Conservation (phyloP, 2,113 vertebrate genomes). For the Cairina moschata region DNA sequence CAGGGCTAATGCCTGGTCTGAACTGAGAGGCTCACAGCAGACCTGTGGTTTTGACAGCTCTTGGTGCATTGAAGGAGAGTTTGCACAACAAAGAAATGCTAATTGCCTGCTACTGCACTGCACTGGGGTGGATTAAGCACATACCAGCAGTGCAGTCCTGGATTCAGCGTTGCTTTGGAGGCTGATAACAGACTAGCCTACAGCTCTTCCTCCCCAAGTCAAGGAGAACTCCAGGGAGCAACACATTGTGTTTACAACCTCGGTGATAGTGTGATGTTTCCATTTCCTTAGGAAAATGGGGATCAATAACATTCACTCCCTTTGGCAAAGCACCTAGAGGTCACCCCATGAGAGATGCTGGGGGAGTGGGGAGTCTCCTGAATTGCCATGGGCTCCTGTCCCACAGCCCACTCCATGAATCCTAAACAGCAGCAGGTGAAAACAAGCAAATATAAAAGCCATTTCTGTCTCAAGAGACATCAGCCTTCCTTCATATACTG, state of each 20-base stretch:
- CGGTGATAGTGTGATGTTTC: fast-evolving
- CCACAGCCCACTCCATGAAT: not conserved
- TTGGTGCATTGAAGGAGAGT: not conserved
- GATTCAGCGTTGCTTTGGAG: not conserved
- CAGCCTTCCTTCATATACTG: not conserved
- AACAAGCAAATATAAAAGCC: not conserved
- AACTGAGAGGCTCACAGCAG: not conserved
- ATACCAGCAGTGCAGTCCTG: not conserved
- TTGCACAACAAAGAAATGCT: not conserved
- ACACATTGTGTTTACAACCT: not conserved
- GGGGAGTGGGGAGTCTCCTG: too few species aligned
- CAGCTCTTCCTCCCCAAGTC: fast-evolving
- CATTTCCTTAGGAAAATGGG: not conserved
- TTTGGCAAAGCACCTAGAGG: not conserved
- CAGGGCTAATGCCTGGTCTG: not conserved
- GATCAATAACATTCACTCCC: not conserved
- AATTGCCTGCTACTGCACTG: not conserved
- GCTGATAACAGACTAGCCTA: not conserved
- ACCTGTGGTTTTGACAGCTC: not conserved
- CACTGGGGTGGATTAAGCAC: fast-evolving
- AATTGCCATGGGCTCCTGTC: not conserved
- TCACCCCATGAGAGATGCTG: not conserved
- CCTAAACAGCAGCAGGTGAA: not conserved
- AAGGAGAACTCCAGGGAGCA: not conserved
- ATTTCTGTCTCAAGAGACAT: not conserved